Percentiles rank a stretch among this genome's conserved stretches.
Evolutionary conservation across 2,113 vertebrate species (phyloP).

Genomic region (Tonatia bakeri): DNA sequence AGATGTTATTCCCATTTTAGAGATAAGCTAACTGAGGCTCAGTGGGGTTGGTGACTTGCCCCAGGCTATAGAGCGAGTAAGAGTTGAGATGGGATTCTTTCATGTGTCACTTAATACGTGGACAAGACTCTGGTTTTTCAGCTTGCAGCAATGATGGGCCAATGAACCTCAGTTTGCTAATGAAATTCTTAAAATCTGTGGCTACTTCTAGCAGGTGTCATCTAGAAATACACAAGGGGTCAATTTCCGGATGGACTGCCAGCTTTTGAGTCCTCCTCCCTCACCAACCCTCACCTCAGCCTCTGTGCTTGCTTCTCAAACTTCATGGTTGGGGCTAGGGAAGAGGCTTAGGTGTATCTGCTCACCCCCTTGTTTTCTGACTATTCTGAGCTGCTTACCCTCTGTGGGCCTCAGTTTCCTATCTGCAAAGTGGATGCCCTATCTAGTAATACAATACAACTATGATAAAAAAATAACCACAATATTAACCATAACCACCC

Average conservation of each 20-base stretch:
- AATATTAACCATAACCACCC: neutral
- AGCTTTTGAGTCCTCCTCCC: neutral
- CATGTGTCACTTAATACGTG: too few relatives aligned
- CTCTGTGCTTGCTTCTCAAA: accelerated
- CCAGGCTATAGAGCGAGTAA: neutral
- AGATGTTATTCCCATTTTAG: neutral
- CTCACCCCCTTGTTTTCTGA: neutral
- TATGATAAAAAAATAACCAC: neutral
- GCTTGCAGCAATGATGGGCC: neutral
- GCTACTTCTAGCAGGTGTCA: neutral
- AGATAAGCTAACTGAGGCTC: neutral
- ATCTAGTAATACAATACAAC: neutral
- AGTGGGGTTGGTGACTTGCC: neutral
- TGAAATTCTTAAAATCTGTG: neutral
- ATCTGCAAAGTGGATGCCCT: neutral
- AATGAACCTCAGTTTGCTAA: neutral
- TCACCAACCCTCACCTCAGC: neutral
- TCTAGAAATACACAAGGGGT: neutral
- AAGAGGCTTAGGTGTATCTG: neutral
- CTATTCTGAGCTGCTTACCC: neutral
- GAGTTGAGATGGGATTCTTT: neutral
- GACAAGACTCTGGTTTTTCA: neutral
- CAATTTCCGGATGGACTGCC: neutral
- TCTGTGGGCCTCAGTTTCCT: neutral
- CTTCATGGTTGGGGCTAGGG: neutral